Conservation (phyloP, 2,113 vertebrate species). For the Sorex fumeus region DNA sequence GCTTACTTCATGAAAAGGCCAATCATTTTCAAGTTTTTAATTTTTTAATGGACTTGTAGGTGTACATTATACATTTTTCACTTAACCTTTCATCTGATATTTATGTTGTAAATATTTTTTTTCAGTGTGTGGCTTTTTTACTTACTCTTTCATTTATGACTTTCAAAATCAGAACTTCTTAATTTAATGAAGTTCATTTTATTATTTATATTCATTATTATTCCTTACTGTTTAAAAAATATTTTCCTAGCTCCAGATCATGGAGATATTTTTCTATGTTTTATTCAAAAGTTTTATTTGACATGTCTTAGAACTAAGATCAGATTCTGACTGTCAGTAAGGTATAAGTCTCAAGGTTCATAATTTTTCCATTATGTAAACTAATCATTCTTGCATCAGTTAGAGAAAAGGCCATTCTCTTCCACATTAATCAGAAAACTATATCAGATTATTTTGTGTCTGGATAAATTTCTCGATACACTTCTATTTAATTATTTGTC, state of each 20-base stretch:
- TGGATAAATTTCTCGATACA: constrained; percentile 24
- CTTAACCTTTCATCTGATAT: neutral
- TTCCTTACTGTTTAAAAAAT: neutral
- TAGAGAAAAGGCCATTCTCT: neutral
- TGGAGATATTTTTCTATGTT: neutral
- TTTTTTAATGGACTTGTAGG: constrained; percentile 19
- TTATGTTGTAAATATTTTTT: neutral
- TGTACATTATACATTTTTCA: constrained; percentile 11
- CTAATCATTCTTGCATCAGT: neutral
- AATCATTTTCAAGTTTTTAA: constrained; percentile 17
- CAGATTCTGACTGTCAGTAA: neutral
- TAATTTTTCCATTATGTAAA: neutral
- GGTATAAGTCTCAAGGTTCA: constrained; percentile 3
- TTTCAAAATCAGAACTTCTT: neutral
- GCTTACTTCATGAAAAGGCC: neutral
- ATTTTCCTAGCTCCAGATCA: neutral
- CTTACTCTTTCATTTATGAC: neutral
- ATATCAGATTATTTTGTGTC: neutral
- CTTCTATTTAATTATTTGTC: neutral
- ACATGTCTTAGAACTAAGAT: neutral
- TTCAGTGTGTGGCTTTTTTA: neutral
- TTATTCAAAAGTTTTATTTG: neutral
- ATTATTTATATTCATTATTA: constrained; percentile 30
- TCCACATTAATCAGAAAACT: neutral
- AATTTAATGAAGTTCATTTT: constrained; percentile 30